These are phyloP conservation scores for Diploscapter pachys DNA, from an alignment of 1,140 invertebrate genomes.

Conservation along the genomic window DNA sequence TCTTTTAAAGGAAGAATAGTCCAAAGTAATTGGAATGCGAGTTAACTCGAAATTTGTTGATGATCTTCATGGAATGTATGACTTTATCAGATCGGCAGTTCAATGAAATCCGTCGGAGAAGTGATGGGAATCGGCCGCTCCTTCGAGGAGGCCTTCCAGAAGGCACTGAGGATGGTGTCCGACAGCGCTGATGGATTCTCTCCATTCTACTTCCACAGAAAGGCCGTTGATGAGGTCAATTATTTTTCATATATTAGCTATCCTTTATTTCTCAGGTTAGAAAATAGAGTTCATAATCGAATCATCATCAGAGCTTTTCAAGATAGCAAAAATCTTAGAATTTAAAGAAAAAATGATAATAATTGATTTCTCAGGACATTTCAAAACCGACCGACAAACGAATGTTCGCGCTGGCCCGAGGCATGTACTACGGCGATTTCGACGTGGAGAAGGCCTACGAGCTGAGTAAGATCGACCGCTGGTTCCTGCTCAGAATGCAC, in stretches of 20 bases:
- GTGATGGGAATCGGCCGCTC: constrained; percentile 96
- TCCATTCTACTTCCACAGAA: constrained; percentile 73
- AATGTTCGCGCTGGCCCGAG: constrained; percentile 92
- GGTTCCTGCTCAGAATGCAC: constrained; percentile 93
- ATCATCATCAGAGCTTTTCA: too few relatives aligned
- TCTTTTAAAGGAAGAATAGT: too few relatives aligned
- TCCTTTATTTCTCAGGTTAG: too few relatives aligned
- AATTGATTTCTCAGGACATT: constrained; percentile 69
- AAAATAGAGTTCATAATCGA: too few relatives aligned
- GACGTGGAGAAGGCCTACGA: constrained; percentile 78
- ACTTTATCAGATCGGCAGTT: constrained; percentile 80
- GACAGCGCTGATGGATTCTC: constrained; percentile 89
- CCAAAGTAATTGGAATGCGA: too few relatives aligned
- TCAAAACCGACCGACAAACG: constrained; percentile 89
- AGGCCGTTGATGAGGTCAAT: constrained; percentile 68
- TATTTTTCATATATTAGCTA: neutral
- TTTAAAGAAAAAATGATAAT: neutral
- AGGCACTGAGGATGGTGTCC: constrained; percentile 96
- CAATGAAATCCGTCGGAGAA: constrained; percentile 99
- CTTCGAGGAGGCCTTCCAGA: constrained; percentile 99
- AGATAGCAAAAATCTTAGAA: too few relatives aligned
- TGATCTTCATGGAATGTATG: too few relatives aligned
- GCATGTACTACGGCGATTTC: constrained; percentile 74
- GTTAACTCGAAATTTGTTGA: too few relatives aligned
- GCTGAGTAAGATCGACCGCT: constrained; percentile 91